These are phyloP conservation scores for Paguma larvata DNA, from an alignment of 2,797 vertebrate genomes.

Conservation along the genomic window DNA sequence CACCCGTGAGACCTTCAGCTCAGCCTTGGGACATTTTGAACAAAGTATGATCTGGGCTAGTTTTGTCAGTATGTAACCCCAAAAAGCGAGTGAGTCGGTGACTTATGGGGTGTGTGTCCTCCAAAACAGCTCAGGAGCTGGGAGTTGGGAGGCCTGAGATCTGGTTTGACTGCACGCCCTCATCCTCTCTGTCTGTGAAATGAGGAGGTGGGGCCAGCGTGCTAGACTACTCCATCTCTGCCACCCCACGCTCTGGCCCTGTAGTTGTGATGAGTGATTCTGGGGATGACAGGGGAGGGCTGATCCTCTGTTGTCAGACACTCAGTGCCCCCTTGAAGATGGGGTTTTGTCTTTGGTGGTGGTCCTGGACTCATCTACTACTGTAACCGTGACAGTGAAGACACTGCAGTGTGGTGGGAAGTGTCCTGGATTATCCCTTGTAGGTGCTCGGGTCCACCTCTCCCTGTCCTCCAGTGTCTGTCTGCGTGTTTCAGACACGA, in stretches of 20 bases:
- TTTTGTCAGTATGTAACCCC: neutral
- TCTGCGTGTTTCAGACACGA: neutral
- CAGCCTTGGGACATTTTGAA: neutral
- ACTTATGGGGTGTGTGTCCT: neutral
- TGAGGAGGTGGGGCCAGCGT: neutral
- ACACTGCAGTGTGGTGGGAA: neutral
- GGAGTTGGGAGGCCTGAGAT: neutral
- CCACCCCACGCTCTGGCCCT: neutral
- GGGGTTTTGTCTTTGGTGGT: neutral
- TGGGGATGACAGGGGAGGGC: neutral
- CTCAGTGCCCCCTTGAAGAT: neutral
- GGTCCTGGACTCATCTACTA: fast-evolving
- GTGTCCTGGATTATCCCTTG: neutral
- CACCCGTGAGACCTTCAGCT: neutral
- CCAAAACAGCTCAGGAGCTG: no score
- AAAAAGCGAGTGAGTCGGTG: neutral
- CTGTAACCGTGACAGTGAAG: neutral
- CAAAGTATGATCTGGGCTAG: neutral
- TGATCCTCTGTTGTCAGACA: neutral
- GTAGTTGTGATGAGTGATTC: neutral
- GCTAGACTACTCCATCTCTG: fast-evolving
- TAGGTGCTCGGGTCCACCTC: fast-evolving
- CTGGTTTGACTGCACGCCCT: neutral
- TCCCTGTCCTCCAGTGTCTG: neutral
- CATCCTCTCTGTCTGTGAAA: neutral